A percentile compares a stretch with the other conserved stretches of the same genome.
phyloP scores from a whole-genome alignment of 2,113 vertebrate genomes.

The Tetrao urogallus region DNA sequence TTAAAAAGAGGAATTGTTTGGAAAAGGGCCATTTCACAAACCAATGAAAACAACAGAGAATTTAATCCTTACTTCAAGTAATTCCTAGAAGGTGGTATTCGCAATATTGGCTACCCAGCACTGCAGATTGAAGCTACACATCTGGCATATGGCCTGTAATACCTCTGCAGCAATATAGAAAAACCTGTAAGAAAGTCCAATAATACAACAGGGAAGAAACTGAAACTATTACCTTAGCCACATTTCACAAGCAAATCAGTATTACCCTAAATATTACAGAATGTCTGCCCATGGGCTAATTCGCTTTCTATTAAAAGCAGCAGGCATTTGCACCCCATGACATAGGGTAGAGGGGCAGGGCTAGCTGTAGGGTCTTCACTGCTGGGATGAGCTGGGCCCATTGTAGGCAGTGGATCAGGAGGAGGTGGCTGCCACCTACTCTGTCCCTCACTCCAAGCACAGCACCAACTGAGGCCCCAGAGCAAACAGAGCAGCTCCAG shows the following conservation, averaged over 20 bases:
- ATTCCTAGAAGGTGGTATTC: background rate
- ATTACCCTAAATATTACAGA: background rate
- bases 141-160: background rate
- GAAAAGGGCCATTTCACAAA: conserved; percentile 5
- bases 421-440: accelerated
- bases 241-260: background rate
- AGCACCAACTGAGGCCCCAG: background rate
- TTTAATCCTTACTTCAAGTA: background rate
- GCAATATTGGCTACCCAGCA: background rate
- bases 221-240: background rate
- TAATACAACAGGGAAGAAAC: background rate
- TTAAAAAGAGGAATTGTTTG: background rate
- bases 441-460: background rate
- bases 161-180: background rate
- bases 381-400: background rate
- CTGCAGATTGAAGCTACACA: background rate
- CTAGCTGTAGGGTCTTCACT: background rate
- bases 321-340: accelerated
- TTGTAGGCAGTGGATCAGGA: background rate
- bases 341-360: background rate
- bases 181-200: background rate
- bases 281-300: accelerated
- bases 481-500: background rate
- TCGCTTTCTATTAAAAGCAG: background rate
- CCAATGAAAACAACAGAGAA: background rate